These are phyloP conservation scores for Strix uralensis DNA, from an alignment of 2,113 vertebrate genomes.

Conservation along the genomic window DNA sequence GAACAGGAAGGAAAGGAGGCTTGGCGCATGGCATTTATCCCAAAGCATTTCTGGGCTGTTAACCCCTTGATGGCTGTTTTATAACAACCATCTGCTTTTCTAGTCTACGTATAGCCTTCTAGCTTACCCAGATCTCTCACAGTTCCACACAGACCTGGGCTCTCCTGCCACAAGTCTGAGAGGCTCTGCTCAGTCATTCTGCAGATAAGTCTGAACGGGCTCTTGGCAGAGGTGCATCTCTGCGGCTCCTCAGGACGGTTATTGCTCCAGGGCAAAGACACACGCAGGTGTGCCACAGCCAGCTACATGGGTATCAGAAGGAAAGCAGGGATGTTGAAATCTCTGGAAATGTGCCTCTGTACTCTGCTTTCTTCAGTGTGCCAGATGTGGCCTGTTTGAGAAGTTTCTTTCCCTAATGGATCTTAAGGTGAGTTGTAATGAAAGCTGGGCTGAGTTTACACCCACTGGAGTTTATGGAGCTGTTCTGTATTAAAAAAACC, in stretches of 20 bases:
- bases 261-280: slow-evolving; percentile 9
- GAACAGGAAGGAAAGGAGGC: slow-evolving; percentile 19
- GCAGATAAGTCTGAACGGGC: slow-evolving; percentile 17
- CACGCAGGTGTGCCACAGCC: neutral
- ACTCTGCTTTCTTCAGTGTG: neutral
- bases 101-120: neutral
- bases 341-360: neutral
- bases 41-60: neutral
- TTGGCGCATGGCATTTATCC: neutral
- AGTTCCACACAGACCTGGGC: neutral
- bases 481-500: neutral
- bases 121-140: neutral
- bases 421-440: neutral
- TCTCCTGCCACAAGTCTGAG: neutral
- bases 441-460: neutral
- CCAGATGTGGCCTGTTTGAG: neutral
- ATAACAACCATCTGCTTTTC: neutral
- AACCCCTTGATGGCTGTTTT: neutral
- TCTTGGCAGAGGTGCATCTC: neutral
- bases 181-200: neutral
- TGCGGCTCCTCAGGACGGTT: neutral
- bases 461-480: neutral
- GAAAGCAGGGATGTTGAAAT: neutral
- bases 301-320: neutral
- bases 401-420: neutral